Base-by-base conservation (phyloP, 2,888 invertebrate genomes). In the Eilema griseolum region DNA sequence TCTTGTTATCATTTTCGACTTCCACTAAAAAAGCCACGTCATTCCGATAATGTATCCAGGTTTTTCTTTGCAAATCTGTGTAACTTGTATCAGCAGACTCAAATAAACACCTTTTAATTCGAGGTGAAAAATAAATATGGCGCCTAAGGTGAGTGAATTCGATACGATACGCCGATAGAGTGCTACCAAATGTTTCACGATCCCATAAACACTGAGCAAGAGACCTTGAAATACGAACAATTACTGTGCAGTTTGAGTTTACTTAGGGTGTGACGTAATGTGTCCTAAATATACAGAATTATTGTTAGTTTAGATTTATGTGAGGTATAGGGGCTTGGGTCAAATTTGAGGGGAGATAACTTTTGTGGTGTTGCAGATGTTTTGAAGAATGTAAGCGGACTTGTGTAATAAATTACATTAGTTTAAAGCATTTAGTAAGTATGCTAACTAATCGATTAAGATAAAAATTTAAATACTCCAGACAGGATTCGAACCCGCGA, bases 201-300 rank as follows among this genome's bases (percentile, higher is more conserved):
- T 70, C 73, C 80, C 82, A 76, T 79, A 79, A 82, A 83, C 72
- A 82, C 52, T 63, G 52, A 67, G 31, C 10, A 12, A 52, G n/a
- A 72, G 73, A 66, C 83, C 82, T 82, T 81, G 83, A 70, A 61
- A 46, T 61, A 52, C 37, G n/a, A 77, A 67, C 66, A 74, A 77
- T 77, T 61, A 76, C 71, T 64, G 46, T 37, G 69, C 61, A 14
- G 26, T 61, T 71, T 14, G 28, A 65, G 70, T 72, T 77, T 73
- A 61, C 68, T 72, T 71, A 69, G 76, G 72, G 70, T 63, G 77
- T 79, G 83, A 76, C 82, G 79, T 69, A 66, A 71, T 28, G 23
- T 24, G 26, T 46, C 59, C 56, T 56, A 64, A 52, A 66, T 41
- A 66, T 26, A 56, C 60, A 37, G 66, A 66, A 52, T 66, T 57